Percentiles rank a stretch among this genome's conserved stretches.
Evolutionary conservation across 2,797 vertebrate genomes (phyloP).

Genomic region (Melopsittacus undulatus): DNA sequence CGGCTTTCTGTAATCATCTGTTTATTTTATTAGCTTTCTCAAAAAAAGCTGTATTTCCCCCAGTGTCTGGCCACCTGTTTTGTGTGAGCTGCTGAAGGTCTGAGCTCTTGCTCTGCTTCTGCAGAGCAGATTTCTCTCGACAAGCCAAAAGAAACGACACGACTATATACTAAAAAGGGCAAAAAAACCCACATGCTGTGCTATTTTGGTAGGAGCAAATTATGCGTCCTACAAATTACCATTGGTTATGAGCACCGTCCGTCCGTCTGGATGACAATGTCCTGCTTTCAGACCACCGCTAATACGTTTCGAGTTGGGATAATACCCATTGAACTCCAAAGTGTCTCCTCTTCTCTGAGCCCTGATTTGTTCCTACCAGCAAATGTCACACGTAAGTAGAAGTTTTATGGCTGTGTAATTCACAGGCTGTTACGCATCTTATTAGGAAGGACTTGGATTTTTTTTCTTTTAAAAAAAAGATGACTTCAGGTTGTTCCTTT

Average conservation of each 20-base stretch:
- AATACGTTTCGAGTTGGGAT: background rate
- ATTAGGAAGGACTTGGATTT: slow-evolving; percentile 2
- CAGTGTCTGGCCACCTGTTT: slow-evolving; percentile 35
- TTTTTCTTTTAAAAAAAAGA: background rate
- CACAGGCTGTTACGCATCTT: slow-evolving; percentile 32
- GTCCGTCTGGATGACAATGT: slow-evolving; percentile 30
- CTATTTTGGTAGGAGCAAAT: slow-evolving; percentile 56
- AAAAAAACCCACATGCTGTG: background rate
- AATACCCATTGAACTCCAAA: background rate
- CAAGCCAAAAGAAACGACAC: slow-evolving; percentile 2
- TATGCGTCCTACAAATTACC: slow-evolving; percentile 42
- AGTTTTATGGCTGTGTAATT: slow-evolving; percentile 29
- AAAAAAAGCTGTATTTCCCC: background rate
- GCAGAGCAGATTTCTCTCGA: slow-evolving; percentile 5
- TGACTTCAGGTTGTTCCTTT: background rate
- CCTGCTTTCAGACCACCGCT: slow-evolving; percentile 6
- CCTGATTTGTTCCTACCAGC: slow-evolving; percentile 34
- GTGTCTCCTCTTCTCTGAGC: background rate
- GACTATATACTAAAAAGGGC: slow-evolving; percentile 38
- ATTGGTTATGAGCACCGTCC: slow-evolving; percentile 32
- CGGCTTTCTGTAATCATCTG: background rate
- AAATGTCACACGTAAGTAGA: background rate
- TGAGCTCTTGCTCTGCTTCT: background rate
- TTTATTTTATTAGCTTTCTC: slow-evolving; percentile 51
- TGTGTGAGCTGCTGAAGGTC: slow-evolving; percentile 27